These are phyloP conservation scores for Portunus trituberculatus DNA, from an alignment of 1,140 invertebrate species.

Conservation along the genomic window DNA sequence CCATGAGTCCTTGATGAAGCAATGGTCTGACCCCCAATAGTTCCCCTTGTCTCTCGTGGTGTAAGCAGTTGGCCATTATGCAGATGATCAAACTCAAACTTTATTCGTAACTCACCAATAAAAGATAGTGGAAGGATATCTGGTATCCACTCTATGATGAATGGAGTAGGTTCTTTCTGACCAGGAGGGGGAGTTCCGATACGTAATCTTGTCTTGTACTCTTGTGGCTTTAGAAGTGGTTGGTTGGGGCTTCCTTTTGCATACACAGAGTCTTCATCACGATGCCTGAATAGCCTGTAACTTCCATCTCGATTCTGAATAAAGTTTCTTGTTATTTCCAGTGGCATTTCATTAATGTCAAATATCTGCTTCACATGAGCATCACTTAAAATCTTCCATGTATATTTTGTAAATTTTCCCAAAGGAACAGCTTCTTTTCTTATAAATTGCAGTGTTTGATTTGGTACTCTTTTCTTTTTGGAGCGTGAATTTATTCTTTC, in stretches of 20 bases:
- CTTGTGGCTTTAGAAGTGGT: slow-evolving; percentile 84
- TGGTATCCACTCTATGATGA: slow-evolving; percentile 89
- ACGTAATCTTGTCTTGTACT: slow-evolving; percentile 87
- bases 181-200: slow-evolving; percentile 85
- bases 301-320: slow-evolving; percentile 86
- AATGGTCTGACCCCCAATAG: slow-evolving; percentile 38
- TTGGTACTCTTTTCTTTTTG: slow-evolving; percentile 86
- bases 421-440: slow-evolving; percentile 85
- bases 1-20: slow-evolving; percentile 41
- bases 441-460: slow-evolving; percentile 83
- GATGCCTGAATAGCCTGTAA: slow-evolving; percentile 84
- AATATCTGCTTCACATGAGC: slow-evolving; percentile 89
- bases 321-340: slow-evolving; percentile 86
- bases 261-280: slow-evolving; percentile 83
- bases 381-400: slow-evolving; percentile 88
- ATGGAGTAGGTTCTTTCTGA: slow-evolving; percentile 85
- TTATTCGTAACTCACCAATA: slow-evolving; percentile 86
- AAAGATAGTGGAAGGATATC: slow-evolving; percentile 87
- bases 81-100: slow-evolving; percentile 86
- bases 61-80: slow-evolving; percentile 81
- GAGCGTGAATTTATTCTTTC: slow-evolving; percentile 86
- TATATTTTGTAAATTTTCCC: slow-evolving; percentile 88
- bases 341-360: slow-evolving; percentile 85
- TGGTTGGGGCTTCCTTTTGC: slow-evolving; percentile 80
- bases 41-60: slow-evolving; percentile 32